These are phyloP conservation scores for Penelope pileata DNA, from an alignment of 2,113 vertebrate species.

Conservation along the genomic window DNA sequence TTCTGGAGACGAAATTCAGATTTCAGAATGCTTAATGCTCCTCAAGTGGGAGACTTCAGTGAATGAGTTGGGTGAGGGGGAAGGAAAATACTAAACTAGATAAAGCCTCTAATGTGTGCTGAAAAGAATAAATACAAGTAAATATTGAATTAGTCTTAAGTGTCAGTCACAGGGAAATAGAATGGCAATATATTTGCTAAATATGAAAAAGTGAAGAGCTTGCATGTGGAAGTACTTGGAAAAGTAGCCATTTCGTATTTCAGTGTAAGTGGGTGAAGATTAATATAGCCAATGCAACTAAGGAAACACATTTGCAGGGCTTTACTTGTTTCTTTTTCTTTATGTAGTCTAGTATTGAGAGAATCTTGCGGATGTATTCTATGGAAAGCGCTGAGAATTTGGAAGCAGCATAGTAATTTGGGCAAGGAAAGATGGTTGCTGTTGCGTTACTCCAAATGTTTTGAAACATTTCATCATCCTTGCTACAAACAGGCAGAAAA, in stretches of 20 bases:
- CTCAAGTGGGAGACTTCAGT: not conserved
- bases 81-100: not conserved
- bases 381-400: slow-evolving; percentile 28
- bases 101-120: not conserved
- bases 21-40: not conserved
- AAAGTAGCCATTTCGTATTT: not conserved
- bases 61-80: not conserved
- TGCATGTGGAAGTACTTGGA: not conserved
- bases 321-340: not conserved
- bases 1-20: slow-evolving; percentile 15
- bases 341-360: not conserved
- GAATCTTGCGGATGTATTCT: not conserved
- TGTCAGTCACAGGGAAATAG: not conserved
- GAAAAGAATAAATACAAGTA: not conserved
- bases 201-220: not conserved
- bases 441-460: slow-evolving; percentile 48
- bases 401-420: slow-evolving; percentile 29
- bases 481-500: not conserved
- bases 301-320: not conserved
- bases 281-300: not conserved
- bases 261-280: not conserved
- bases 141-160: not conserved
- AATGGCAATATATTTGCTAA: not conserved
- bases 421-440: slow-evolving; percentile 30
- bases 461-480: slow-evolving; percentile 55